Evolutionary conservation across 1,140 invertebrate species (phyloP), one percentile per base, ranked within the genome.

Genomic region (Leptoteleia sp.): DNA sequence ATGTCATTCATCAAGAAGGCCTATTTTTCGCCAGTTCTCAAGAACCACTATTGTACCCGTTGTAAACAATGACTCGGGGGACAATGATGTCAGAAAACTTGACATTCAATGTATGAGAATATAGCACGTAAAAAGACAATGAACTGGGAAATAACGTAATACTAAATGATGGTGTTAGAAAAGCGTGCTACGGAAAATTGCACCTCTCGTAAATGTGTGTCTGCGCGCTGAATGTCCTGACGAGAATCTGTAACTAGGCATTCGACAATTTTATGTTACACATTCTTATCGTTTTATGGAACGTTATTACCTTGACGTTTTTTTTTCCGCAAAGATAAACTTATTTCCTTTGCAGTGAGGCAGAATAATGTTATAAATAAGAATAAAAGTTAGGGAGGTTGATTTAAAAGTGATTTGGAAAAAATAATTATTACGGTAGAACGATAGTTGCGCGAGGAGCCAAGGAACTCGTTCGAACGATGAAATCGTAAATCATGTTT

Each of bases 61-160:
- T 6, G 22, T 43, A n/a, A 73, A 79, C 76, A 79, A 79, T 70
- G 64, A 79, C 57, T 78, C 12, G 1, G 12, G 33, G 45, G n/a
- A 67, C 61, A 55, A 35, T 47, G 43, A 43, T 68, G 68, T 48
- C 62, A 65, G 68, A 55, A 68, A 72, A 68, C 61, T 59, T 72
- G 67, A 71, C 54, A 54, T 62, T 62, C 38, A 62, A 62, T 72
- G 54, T 62, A 33, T 78, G 68, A 55, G 76, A 78, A 78, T 72
- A 68, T 78, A 12, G 76, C 61, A n/a, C 68, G 43, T 40, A 8
- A 19, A 25, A 22, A 79, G 27, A 79, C 70, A 79, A 79, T 73
- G 64, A 61, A 70, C 55, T 72, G 70, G 57, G 68, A 79, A 67
- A 62, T 62, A 64, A 67, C 40, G 45, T 47, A 55, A 64, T 22